A percentile compares a stretch with the other conserved stretches of the same genome.
Evolutionary conservation across 2,888 invertebrate genomes (phyloP).

Genomic region (Notocelia uddmanniana): DNA sequence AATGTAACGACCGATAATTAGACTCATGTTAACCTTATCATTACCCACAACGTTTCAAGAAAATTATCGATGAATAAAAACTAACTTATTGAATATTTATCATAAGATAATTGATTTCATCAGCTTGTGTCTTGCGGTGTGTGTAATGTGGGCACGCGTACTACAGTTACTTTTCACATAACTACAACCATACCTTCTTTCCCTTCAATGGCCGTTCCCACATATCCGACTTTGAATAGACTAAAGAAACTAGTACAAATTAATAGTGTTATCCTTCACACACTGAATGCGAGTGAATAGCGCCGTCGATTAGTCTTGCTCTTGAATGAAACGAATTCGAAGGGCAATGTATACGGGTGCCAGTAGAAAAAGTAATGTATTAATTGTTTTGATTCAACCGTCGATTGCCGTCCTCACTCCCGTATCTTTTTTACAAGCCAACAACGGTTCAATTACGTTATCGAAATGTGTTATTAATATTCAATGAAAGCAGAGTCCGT

Average conservation of each 20-base stretch:
- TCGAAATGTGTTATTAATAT: slow-evolving; percentile 45
- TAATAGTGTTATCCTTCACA: slow-evolving; percentile 36
- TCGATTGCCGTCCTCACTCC: slow-evolving; percentile 45
- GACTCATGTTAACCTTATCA: slow-evolving; percentile 8
- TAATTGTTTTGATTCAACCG: slow-evolving; percentile 44
- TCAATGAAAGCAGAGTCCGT: slow-evolving; percentile 39
- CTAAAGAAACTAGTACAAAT: slow-evolving; percentile 30
- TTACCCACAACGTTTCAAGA: slow-evolving; percentile 15
- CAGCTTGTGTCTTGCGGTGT: slow-evolving; percentile 53
- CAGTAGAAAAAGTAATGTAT: slow-evolving; percentile 41
- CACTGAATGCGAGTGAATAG: slow-evolving; percentile 30
- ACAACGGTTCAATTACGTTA: slow-evolving; percentile 43
- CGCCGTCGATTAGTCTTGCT: slow-evolving; percentile 28
- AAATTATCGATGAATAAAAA: slow-evolving; percentile 59
- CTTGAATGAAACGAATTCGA: slow-evolving; percentile 27
- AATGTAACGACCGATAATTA: slow-evolving; percentile 27
- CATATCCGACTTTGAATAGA: slow-evolving; percentile 16
- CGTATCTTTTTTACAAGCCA: slow-evolving; percentile 45
- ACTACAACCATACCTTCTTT: slow-evolving; percentile 52
- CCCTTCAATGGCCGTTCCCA: slow-evolving; percentile 41
- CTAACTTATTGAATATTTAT: slow-evolving; percentile 62
- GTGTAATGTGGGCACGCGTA: slow-evolving; percentile 62
- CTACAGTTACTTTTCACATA: slow-evolving; percentile 70
- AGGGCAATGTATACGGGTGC: slow-evolving; percentile 40
- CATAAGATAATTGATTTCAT: slow-evolving; percentile 63